Percentiles rank a stretch among this genome's conserved stretches.
Evolutionary conservation across 2,888 invertebrate genomes (phyloP).

Genomic region (Belgica antarctica): DNA sequence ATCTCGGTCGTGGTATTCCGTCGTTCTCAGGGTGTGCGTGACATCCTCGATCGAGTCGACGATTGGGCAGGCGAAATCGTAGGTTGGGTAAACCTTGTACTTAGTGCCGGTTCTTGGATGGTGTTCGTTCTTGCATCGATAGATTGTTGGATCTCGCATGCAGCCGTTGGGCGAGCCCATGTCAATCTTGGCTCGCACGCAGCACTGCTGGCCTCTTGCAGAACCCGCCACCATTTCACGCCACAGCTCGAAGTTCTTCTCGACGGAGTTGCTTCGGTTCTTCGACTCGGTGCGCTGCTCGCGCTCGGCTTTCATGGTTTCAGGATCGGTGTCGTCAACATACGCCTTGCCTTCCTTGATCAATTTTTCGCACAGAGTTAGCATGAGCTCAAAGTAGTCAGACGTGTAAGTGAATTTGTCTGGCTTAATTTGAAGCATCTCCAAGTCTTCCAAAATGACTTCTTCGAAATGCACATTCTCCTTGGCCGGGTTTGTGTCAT

Average conservation of each 20-base stretch:
- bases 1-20: constrained; percentile 98
- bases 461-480: constrained; percentile 96
- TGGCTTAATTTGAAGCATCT: constrained; percentile 86
- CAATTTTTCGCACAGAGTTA: constrained; percentile 82
- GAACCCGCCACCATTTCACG: constrained; percentile 89
- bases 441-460: constrained; percentile 92
- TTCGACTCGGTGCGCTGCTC: constrained; percentile 83
- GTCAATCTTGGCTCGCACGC: constrained; percentile 95
- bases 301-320: constrained; percentile 90
- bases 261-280: constrained; percentile 77
- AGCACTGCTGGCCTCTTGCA: constrained; percentile 77
- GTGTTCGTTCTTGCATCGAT: constrained; percentile 91
- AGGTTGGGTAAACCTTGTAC: constrained; percentile 99
- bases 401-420: constrained; percentile 94
- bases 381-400: constrained; percentile 91
- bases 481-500: constrained; percentile 99
- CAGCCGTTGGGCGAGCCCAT: constrained; percentile 96
- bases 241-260: constrained; percentile 87
- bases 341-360: constrained; percentile 88
- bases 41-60: constrained; percentile 97
- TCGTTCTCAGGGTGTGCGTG: constrained; percentile 95
- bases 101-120: constrained; percentile 91
- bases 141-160: constrained; percentile 97
- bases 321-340: constrained; percentile 93
- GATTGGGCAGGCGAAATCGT: constrained; percentile 99